phyloP scores from a whole-genome alignment of 2,113 vertebrate species.

The Barnardius zonarius region DNA sequence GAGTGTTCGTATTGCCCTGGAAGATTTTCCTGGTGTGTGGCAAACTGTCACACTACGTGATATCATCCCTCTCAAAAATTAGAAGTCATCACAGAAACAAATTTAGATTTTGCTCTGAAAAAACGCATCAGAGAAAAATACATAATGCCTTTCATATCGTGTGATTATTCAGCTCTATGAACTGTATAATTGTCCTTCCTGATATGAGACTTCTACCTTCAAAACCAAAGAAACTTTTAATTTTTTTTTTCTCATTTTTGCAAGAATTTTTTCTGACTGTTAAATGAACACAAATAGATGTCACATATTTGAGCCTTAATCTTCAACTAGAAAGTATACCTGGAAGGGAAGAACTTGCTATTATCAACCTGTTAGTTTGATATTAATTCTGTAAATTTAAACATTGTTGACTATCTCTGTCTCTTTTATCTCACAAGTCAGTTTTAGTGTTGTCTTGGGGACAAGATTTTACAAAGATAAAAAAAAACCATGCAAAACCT shows the following conservation, averaged over 20 bases:
- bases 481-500: fast-evolving
- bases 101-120: neutral
- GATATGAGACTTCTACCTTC: neutral
- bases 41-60: neutral
- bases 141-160: neutral
- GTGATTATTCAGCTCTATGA: slow-evolving; percentile 5
- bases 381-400: neutral
- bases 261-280: neutral
- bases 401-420: neutral
- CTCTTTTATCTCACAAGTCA: neutral
- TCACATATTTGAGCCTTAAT: neutral
- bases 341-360: neutral
- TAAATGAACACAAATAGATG: neutral
- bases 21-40: neutral
- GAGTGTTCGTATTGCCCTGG: neutral
- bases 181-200: neutral
- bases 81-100: neutral
- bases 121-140: neutral
- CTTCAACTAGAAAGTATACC: neutral
- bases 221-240: neutral
- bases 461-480: neutral
- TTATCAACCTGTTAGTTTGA: neutral
- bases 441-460: neutral
- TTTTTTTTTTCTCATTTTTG: neutral
- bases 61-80: neutral